A percentile compares a stretch with the other conserved stretches of the same genome.
Conservation (phyloP, 64 coral and sea anemone genomes). For the Montipora cactus region DNA sequence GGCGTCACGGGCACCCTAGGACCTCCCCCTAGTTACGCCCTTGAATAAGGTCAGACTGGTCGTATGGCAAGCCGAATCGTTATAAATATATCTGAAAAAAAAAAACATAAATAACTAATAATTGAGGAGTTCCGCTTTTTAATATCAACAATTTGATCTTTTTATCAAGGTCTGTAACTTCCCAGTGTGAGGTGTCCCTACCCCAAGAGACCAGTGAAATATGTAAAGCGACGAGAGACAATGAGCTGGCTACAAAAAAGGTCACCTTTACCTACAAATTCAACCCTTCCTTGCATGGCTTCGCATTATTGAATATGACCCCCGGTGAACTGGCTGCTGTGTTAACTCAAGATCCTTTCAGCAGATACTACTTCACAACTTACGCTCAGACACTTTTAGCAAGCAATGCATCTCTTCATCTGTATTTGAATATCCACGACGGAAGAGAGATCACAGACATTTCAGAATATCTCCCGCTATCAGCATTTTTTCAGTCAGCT, state of each 20-base stretch:
- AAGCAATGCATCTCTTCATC: neutral
- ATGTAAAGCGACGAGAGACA: neutral
- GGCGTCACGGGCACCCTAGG: no score
- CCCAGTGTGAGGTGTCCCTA: conserved; percentile 21
- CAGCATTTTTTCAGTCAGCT: neutral
- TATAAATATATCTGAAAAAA: no score
- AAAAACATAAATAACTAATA: no score
- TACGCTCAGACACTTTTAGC: neutral
- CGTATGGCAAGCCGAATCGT: no score
- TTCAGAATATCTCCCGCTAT: neutral
- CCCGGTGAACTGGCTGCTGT: neutral
- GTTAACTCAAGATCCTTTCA: neutral
- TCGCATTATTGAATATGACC: conserved; percentile 20
- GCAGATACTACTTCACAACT: neutral
- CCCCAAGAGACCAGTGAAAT: neutral
- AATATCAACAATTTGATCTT: neutral
- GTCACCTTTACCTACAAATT: neutral
- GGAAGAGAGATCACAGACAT: neutral
- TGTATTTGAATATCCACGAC: neutral
- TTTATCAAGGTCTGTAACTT: neutral
- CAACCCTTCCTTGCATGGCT: neutral
- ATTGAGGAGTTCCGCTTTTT: no score
- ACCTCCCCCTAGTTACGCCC: no score
- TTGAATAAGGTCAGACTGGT: no score
- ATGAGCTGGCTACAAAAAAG: neutral